Conservation (phyloP, 1,140 invertebrate species). For the Drosophila ananassae region DNA sequence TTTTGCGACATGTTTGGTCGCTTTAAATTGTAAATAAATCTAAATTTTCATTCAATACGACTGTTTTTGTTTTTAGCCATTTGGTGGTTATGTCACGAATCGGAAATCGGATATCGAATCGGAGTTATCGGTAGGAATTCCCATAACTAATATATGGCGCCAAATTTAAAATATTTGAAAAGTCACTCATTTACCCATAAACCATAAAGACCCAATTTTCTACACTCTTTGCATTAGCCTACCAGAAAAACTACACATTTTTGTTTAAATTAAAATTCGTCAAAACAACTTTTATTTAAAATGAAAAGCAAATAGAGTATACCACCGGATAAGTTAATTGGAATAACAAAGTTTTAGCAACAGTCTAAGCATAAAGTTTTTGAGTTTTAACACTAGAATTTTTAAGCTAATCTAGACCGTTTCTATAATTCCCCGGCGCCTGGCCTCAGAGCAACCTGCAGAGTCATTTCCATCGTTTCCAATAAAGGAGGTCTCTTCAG, state of each 20-base stretch:
- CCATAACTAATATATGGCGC: no score
- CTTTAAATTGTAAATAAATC: background rate
- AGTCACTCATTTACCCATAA: no score
- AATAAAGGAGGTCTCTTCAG: constrained; percentile 91
- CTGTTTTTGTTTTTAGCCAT: background rate
- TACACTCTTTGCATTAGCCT: no score
- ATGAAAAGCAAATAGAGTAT: constrained; percentile 36
- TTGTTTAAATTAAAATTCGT: constrained; percentile 48
- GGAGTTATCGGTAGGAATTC: background rate
- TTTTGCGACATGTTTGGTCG: constrained; percentile 83
- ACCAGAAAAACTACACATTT: no score
- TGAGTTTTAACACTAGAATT: constrained; percentile 42
- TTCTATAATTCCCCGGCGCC: constrained; percentile 87
- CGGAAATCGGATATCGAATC: background rate
- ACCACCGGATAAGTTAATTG: constrained; percentile 37
- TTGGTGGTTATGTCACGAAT: constrained; percentile 5
- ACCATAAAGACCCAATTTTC: no score
- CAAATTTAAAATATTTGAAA: no score
- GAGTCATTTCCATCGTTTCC: constrained; percentile 82
- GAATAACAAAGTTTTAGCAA: constrained; percentile 69
- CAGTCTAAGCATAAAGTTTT: constrained; percentile 48
- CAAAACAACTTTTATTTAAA: constrained; percentile 58
- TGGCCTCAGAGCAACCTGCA: constrained; percentile 24
- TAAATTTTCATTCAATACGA: constrained; percentile 1
- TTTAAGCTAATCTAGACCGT: constrained; percentile 85